Conservation (phyloP, 2,797 vertebrate genomes). For the Sebastes cheni region DNA sequence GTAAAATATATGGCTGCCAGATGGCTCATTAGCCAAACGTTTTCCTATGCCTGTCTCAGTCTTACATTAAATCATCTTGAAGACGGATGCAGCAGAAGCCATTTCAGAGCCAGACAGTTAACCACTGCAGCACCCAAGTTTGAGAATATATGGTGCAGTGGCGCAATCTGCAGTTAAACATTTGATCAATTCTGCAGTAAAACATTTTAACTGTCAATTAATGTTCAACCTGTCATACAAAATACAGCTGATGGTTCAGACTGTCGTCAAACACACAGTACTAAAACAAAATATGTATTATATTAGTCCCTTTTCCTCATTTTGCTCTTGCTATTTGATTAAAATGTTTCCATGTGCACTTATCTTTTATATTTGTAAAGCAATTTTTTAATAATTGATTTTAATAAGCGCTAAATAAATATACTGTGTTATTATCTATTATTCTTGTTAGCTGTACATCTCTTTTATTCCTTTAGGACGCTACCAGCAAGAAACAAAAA, state of each 20-base stretch:
- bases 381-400: not conserved
- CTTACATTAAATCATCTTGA: conserved; percentile 44
- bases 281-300: not conserved
- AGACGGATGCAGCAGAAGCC: not conserved
- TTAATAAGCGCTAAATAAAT: not conserved
- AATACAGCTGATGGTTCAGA: not conserved
- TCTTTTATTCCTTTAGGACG: not conserved
- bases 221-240: not conserved
- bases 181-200: not conserved
- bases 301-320: not conserved
- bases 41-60: conserved; percentile 17
- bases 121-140: not conserved
- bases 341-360: not conserved
- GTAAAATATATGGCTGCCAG: conserved; percentile 14
- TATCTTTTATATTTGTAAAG: not conserved
- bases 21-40: conserved; percentile 46
- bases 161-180: too few species aligned
- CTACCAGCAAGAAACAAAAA: not conserved
- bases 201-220: not conserved
- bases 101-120: not conserved
- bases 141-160: not conserved
- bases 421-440: not conserved
- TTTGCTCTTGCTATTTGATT: not conserved
- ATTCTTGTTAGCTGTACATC: not conserved
- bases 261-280: not conserved